Base-by-base conservation (phyloP, 2,113 vertebrate genomes). In the Dicaeum eximium region DNA sequence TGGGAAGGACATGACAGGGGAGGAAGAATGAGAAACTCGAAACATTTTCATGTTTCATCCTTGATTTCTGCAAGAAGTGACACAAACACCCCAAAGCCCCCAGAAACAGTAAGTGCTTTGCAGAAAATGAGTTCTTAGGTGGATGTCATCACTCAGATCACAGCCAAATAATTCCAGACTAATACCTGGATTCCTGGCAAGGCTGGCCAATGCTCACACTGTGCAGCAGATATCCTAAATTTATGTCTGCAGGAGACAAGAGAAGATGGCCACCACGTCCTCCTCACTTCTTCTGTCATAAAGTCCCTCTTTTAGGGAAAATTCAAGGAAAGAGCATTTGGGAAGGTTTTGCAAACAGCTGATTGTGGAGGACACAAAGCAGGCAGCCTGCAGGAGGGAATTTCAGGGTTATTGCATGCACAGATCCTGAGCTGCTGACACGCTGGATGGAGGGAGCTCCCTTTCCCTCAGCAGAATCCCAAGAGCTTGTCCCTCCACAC, bases 101-200 rank as follows among this genome's bases (percentile, higher is more conserved):
- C 22, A 61, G 35, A 78, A 78, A 21, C 66, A 77, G 54, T 47
- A 61, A 95, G 9, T 33, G 18, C 28, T 88, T 28, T 28, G 25
- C 58, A 88, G 45, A 15, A 90, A 69, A 75, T 3, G 5, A 40
- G 20, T 17, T 87, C 44, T 78, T 58, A 50, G 27, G 25, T 56
- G 48, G 42, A 87, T 85, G 28, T 33, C 85, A 69, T 51, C 73
- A 33, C 88, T 91, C 71, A 56, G 28, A 38, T 79, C 66, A 53
- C 74, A 72, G 85, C 57, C 90, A 93, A 74, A 33, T 33, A 48
- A 37, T 88, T 88, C 60, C 92, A 94, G 71, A 56, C 58, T 77
- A 67, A 79, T 47, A 60, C 37, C 48, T 81, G 69, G 88, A 93
- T 72, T 57, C 40, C 40, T 69, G 67, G 70, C 50, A 67, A 65